phyloP scores from a whole-genome alignment of 2,113 vertebrate genomes.

The Bubalus kerabau region DNA sequence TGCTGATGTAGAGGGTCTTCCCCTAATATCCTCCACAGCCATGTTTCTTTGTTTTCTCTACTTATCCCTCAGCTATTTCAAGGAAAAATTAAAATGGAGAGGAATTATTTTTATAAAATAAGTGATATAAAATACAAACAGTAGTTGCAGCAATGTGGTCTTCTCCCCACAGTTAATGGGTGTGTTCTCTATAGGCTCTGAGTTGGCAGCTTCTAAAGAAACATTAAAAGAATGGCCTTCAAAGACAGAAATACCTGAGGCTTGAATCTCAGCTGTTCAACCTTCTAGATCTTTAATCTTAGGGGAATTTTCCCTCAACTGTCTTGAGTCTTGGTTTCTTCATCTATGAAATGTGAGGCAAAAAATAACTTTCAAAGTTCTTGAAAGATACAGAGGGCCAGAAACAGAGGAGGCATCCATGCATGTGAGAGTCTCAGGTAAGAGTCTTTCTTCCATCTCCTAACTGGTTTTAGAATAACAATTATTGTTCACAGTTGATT shows the following conservation, averaged over 20 bases:
- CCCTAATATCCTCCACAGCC: background rate
- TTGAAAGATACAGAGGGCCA: background rate
- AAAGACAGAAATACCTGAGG: background rate
- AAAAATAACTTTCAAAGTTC: background rate
- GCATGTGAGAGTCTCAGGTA: background rate
- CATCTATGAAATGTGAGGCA: background rate
- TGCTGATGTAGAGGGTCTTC: background rate
- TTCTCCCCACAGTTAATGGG: background rate
- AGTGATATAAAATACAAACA: background rate
- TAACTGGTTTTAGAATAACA: background rate
- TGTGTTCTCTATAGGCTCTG: background rate
- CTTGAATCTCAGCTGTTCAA: background rate
- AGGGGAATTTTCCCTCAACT: background rate
- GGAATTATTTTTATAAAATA: background rate
- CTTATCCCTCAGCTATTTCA: background rate
- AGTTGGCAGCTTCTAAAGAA: background rate
- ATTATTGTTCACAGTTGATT: background rate
- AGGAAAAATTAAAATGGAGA: background rate
- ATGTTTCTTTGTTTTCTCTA: background rate
- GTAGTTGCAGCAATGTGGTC: background rate
- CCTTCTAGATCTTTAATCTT: background rate
- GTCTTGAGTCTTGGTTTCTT: background rate
- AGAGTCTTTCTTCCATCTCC: background rate
- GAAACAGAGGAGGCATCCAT: background rate
- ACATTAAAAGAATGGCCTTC: background rate